Conservation (phyloP, 1,140 invertebrate genomes). For the Tribolium madens region DNA sequence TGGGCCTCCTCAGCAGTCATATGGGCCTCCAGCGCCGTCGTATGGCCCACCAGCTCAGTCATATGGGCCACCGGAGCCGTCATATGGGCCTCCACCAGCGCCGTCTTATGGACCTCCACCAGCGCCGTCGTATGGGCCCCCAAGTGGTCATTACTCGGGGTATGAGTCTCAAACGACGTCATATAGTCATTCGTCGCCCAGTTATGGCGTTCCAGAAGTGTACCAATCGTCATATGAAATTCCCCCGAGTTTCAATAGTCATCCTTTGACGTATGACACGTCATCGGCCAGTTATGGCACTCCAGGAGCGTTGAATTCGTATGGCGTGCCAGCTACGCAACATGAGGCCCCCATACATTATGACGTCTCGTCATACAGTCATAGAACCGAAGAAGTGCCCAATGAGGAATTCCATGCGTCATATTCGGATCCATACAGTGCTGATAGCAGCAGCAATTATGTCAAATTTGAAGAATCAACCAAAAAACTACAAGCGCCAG, state of each 20-base stretch:
- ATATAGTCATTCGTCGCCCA: constrained; percentile 31
- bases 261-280: constrained; percentile 38
- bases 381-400: constrained; percentile 6
- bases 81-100: constrained; percentile 38
- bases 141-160: background rate
- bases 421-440: background rate
- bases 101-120: constrained; percentile 29
- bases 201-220: constrained; percentile 15
- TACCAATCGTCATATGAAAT: constrained; percentile 31
- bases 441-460: constrained; percentile 19
- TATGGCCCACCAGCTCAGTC: constrained; percentile 41
- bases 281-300: constrained; percentile 49
- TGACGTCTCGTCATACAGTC: background rate
- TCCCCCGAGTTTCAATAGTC: constrained; percentile 26
- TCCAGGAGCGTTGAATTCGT: constrained; percentile 48
- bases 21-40: constrained; percentile 2
- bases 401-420: background rate
- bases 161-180: constrained; percentile 35
- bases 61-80: constrained; percentile 7
- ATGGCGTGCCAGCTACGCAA: constrained; percentile 39
- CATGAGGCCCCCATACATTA: constrained; percentile 21
- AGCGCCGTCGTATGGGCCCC: constrained; percentile 7
- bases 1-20: background rate
- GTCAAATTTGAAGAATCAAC: constrained; percentile 14
- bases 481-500: background rate